Evolutionary conservation across 2,113 vertebrate genomes (phyloP), one percentile per base, ranked within the genome.

Genomic region (Aphelocoma coerulescens): DNA sequence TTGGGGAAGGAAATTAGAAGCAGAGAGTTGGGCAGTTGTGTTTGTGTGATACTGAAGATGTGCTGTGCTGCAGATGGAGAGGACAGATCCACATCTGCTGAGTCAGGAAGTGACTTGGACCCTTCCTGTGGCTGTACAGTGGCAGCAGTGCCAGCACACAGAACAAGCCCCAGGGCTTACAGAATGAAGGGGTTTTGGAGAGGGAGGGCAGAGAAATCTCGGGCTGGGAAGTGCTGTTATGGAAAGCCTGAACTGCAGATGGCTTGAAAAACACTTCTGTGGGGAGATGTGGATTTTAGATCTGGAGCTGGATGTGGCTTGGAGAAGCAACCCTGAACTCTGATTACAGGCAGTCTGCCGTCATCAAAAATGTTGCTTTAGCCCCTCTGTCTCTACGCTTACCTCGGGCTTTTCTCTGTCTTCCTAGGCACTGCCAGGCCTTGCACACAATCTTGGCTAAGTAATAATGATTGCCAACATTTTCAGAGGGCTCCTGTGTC

Each of bases 401-500:
- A 52, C 23, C 68, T 76, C 3, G 1, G 86, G 30, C 65, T 37
- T 95, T 94, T 95, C 16, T 23, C 57, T 94, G 61, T 17, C 33
- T 74, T 88, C 65, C 61, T 30, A 16, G 52, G 67, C 28, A 51
- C 23, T 0, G 1, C 43, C 33, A 41, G 73, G 54, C 52, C 57
- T 59, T 46, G 27, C 46, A 55, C 6, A 1, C 0, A 0, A 13
- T 59, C 76, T 59, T 93, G 0, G 3, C 68, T 79, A 79, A 80
- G 59, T 80, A 54, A 37, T 65, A 41, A 35, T 0, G 11, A 92
- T 80, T 74, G 55, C 63, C 82, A 90, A 17, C 67, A 49, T 90
- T 95, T 88, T 86, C 80, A 41, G 43, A 92, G 79, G 85, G 43
- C 35, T 95, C 23, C 62, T 33, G 14, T 84, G 74, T 92, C 84